Conservation (phyloP, 1,140 invertebrate genomes). For the Diuraphis noxia region DNA sequence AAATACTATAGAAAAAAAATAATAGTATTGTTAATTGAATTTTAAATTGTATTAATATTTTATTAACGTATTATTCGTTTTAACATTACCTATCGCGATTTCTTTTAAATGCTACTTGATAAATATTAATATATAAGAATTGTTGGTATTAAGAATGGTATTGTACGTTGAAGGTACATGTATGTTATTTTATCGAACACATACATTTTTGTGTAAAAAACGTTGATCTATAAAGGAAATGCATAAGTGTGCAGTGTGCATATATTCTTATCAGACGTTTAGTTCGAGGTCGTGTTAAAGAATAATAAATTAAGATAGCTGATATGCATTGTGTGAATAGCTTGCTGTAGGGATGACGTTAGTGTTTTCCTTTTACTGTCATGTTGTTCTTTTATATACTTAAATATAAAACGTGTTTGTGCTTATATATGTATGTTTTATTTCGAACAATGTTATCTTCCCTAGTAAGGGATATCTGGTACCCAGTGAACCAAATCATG, state of each 20-base stretch:
- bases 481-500: not conserved
- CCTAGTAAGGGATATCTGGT: not conserved
- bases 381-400: not conserved
- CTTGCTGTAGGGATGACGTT: not conserved
- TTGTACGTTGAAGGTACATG: not conserved
- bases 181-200: not conserved
- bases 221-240: not conserved
- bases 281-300: not conserved
- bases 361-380: not conserved
- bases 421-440: not conserved
- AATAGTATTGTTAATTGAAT: too few species aligned
- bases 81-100: not conserved
- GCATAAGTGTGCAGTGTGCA: not conserved
- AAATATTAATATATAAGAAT: not conserved
- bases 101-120: not conserved
- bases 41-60: not conserved
- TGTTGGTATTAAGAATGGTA: not conserved
- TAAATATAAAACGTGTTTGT: not conserved
- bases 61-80: not conserved
- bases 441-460: conserved; percentile 2
- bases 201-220: not conserved
- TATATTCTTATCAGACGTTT: not conserved
- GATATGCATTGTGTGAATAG: not conserved
- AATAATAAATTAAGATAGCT: not conserved
- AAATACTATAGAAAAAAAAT: not conserved